Evolutionary conservation across 2,888 invertebrate species (phyloP).

Genomic region (Megalurothrips usitatus): DNA sequence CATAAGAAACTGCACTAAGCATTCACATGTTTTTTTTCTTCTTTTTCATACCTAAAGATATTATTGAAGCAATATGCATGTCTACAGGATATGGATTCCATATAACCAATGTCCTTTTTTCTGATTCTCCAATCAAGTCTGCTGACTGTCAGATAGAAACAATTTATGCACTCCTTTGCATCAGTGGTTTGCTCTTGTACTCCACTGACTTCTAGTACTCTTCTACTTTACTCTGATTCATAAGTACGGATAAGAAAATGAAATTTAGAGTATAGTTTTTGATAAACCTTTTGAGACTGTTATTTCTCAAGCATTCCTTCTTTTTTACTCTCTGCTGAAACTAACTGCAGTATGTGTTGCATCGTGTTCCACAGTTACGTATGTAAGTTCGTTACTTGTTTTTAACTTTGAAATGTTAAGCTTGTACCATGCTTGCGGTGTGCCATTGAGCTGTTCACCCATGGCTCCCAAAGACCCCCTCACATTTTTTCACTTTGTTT

Average conservation of each 20-base stretch:
- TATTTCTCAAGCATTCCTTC: not conserved
- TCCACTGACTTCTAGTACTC: no score
- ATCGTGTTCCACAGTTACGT: not conserved
- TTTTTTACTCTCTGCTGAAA: not conserved
- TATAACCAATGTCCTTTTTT: no score
- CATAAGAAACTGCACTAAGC: no score
- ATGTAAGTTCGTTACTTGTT: not conserved
- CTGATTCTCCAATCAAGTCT: no score
- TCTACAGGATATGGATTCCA: no score
- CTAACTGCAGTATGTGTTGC: not conserved
- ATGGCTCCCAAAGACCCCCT: no score
- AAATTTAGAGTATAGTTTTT: not conserved
- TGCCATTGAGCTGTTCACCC: not conserved
- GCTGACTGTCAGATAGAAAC: no score
- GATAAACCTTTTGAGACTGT: slow-evolving; percentile 6
- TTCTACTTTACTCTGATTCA: no score
- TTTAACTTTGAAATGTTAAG: not conserved
- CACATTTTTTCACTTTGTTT: no score
- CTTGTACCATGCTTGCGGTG: slow-evolving; percentile 15
- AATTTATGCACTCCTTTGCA: no score
- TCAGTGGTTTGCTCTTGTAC: no score
- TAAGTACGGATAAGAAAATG: no score
- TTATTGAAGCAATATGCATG: not conserved
- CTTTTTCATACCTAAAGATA: not conserved
- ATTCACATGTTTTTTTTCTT: not conserved